Base-by-base conservation (phyloP, 1,140 invertebrate species). In the Brachionus koreanus region DNA sequence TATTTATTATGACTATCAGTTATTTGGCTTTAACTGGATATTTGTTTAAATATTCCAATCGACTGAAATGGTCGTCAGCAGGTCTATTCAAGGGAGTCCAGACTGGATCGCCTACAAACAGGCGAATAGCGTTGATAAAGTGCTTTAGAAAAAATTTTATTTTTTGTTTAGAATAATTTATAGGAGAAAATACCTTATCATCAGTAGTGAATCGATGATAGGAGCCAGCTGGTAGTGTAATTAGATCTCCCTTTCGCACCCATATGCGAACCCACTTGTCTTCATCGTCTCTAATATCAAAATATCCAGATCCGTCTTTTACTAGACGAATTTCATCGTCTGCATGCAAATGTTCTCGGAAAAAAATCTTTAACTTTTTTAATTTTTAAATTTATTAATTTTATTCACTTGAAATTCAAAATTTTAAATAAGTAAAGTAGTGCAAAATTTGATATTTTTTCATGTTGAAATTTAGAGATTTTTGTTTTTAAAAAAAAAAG, bases 201-300 rank as follows among this genome's bases (percentile, higher is more conserved):
- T 98, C 95, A n/a, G 96, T 89, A 5, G 95, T 98, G 87, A 99
- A 98, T 75, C 97, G 91, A 86, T 99, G 97, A 88, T 98, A 99
- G 84, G 98, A 97, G 76, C 97, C 97, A 84, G 94, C 93, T 0
- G 97, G 97, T 72, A 99, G 91, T 81, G 98, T 92, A 43, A 99
- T 91, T 86, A 98, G 89, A 89, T 98, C 97, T 9, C 95, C 95
- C 19, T 92, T 90, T 0, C 88, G 87, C 0, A 97, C 93, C 85
- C 92, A 89, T 75, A 99, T 96, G 19, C 97, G 91, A 76, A 98
- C 94, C 97, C 97, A 99, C 63, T 93, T 87, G 86, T 99, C 96
- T n/a, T 92, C 85, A 25, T 86, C 89, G 89, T 96, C 93, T 67
- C 97, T 90, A 0, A 98, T 95, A 90, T 99, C 97, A 89, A 99